phyloP scores from a whole-genome alignment of 2,888 invertebrate species.

The Aproaerema taeniolella region DNA sequence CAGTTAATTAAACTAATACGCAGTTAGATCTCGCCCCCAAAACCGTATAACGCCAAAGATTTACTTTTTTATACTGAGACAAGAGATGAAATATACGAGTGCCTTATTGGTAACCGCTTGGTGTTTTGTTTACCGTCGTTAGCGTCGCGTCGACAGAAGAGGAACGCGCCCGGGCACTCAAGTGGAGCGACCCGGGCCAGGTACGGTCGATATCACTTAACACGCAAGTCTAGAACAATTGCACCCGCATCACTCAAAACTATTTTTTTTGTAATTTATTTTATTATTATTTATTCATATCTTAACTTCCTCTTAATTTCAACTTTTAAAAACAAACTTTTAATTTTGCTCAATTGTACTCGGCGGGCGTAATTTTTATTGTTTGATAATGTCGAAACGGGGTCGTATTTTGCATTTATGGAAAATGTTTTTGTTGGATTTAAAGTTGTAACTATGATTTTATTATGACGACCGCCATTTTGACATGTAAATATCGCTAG shows the following conservation, averaged over 20 bases:
- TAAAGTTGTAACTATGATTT: too few relatives aligned
- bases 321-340: too few relatives aligned
- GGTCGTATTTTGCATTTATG: slow-evolving; percentile 19
- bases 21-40: slow-evolving; percentile 19
- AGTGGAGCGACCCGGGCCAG: slow-evolving; percentile 89
- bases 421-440: slow-evolving; percentile 10
- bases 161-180: slow-evolving; percentile 86
- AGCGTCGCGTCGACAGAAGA: slow-evolving; percentile 37
- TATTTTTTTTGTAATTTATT: neutral
- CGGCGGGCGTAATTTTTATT: slow-evolving; percentile 58
- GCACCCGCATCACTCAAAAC: slow-evolving; percentile 20
- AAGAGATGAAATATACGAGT: slow-evolving; percentile 72
- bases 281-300: neutral
- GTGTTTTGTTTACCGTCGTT: slow-evolving; percentile 65
- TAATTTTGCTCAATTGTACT: slow-evolving; percentile 45
- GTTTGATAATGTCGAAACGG: slow-evolving; percentile 56
- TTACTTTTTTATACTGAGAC: slow-evolving; percentile 56
- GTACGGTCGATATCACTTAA: slow-evolving; percentile 78
- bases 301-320: neutral
- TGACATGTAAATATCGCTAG: slow-evolving; percentile 61
- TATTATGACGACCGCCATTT: slow-evolving; percentile 48
- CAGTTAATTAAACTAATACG: slow-evolving; percentile 8
- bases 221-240: slow-evolving; percentile 59
- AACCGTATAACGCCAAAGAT: slow-evolving; percentile 64
- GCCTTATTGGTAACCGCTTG: slow-evolving; percentile 72